Conservation (phyloP, 2,113 vertebrate species). For the Fulica atra region DNA sequence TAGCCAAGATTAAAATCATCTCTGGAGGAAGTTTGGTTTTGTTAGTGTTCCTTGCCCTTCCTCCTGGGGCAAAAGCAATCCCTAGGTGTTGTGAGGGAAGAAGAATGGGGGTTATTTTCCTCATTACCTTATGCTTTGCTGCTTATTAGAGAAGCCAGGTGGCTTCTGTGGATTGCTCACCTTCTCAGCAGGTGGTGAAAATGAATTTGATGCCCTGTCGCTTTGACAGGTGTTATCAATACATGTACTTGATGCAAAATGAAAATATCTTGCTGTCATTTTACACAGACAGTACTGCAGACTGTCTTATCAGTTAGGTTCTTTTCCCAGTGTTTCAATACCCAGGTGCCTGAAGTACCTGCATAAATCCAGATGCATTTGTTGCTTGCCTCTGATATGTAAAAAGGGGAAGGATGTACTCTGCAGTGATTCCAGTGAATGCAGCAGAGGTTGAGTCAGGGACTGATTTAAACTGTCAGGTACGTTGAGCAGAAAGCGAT, state of each 20-base stretch:
- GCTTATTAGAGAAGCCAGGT: background rate
- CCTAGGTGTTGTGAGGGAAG: background rate
- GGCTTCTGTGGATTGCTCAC: background rate
- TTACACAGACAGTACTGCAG: background rate
- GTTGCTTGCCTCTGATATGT: background rate
- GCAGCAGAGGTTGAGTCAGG: background rate
- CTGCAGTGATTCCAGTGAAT: background rate
- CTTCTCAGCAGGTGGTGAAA: background rate
- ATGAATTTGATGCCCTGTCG: background rate
- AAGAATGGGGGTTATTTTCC: background rate
- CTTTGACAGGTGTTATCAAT: conserved; percentile 15
- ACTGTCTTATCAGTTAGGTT: background rate
- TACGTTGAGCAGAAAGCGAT: background rate
- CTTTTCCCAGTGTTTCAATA: background rate
- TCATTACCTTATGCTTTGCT: background rate
- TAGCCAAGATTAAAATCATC: background rate
- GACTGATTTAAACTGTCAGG: background rate
- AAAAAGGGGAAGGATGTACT: background rate
- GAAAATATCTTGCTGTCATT: background rate
- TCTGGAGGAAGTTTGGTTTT: background rate
- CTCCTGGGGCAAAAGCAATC: background rate
- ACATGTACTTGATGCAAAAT: background rate
- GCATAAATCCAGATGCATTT: background rate
- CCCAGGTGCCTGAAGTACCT: background rate
- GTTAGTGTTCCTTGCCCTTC: accelerated